Conservation (phyloP, 2,888 invertebrate species). For the Andrena marginata region DNA sequence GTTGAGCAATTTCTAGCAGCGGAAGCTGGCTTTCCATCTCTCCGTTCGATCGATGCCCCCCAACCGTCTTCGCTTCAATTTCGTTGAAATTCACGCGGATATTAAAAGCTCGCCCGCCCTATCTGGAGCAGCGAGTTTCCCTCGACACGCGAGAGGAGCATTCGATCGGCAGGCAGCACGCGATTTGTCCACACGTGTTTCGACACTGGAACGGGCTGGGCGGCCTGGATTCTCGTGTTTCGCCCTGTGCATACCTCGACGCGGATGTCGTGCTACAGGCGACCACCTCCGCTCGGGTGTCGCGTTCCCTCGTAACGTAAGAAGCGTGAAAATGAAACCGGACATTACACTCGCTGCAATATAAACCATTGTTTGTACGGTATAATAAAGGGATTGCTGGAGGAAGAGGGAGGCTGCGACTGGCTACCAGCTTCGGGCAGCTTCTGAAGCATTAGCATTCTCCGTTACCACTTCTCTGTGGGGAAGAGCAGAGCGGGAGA, state of each 20-base stretch:
- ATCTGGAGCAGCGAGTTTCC: background rate
- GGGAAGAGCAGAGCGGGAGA: too few species aligned
- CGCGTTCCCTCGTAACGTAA: slow-evolving; percentile 60
- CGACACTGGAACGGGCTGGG: slow-evolving; percentile 20
- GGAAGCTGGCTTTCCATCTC: too few species aligned
- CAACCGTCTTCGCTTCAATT: background rate
- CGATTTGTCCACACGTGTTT: slow-evolving; percentile 23
- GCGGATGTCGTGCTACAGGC: slow-evolving; percentile 33
- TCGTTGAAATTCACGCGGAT: background rate
- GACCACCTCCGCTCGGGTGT: slow-evolving; percentile 28
- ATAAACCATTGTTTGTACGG: slow-evolving; percentile 50
- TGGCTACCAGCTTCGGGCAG: background rate
- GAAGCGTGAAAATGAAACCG: slow-evolving; percentile 63
- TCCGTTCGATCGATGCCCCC: background rate
- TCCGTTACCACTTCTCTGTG: too few species aligned
- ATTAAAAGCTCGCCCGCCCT: background rate
- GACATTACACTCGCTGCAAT: slow-evolving; percentile 49
- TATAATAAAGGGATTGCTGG: slow-evolving; percentile 33
- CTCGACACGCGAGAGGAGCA: background rate
- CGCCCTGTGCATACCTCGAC: slow-evolving; percentile 19
- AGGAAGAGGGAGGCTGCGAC: background rate
- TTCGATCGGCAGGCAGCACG: slow-evolving; percentile 4
- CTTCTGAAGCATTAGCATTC: background rate
- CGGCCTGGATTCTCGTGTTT: slow-evolving; percentile 50
- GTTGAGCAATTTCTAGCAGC: too few species aligned